Evolutionary conservation across 2,797 vertebrate genomes (phyloP), one percentile per base, ranked within the genome.

Genomic region (Myotis myotis): DNA sequence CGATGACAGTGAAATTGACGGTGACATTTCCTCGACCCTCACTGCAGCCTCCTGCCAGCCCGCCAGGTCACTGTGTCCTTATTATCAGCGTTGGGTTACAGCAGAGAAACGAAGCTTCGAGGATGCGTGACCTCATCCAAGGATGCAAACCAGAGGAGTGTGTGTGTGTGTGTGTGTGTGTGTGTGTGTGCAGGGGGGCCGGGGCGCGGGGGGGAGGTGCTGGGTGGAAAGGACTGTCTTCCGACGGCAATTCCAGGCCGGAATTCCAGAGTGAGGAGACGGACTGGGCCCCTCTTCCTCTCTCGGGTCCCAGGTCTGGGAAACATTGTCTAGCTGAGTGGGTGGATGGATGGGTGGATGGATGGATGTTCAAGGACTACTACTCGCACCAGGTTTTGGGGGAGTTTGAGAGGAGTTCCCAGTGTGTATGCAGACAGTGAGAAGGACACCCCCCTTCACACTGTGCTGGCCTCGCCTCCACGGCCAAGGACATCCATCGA

Each of bases 1-100:
- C 2, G 0, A 62, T 0, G 19, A 4, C 3, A 16, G 11, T 0
- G 30, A 60, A 38, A 62, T 62, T 1, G 30, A 64, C 17, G 10
- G 2, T 16, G 55, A 25, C 7, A 10, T 1, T 19, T 25, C 70
- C 6, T 4, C 3, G 41, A 30, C 36, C 51, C 74, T 82, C 68
- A 2, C 13, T 2, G 62, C 8, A 44, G 25, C n/a, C 38, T 66
- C 47, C 38, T 19, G 16, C 22, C n/a, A 47, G 13, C 55, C 6
- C 8, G 16, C 25, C 68, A 92, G 80, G 33, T 25, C 62, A 5
- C 0, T 16, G 84, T 0, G 78, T 38, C n/a, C 3, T 13, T 5
- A 16, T 5, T 6, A 23, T 10, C 66, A 33, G 33, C 80, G 19
- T 30, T 1, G 51, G 70, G 33, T 92, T 25, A 20, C 23, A 76